Conservation (phyloP, 2,113 vertebrate species). For the Egretta garzetta region DNA sequence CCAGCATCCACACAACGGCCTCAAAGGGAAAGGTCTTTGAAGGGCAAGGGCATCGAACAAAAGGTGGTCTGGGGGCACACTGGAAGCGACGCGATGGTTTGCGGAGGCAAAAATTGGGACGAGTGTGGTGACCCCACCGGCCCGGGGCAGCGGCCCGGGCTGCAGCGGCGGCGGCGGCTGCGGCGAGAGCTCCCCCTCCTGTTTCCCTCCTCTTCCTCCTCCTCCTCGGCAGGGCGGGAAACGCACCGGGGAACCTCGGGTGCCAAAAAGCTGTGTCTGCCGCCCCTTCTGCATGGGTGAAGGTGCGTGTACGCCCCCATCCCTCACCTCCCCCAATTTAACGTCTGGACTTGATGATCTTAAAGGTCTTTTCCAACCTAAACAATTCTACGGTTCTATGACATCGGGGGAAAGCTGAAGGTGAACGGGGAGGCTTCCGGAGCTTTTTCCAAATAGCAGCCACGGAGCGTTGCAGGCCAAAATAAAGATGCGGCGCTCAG, state of each 20-base stretch:
- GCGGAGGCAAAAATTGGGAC: background rate
- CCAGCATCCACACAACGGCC: background rate
- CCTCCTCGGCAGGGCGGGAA: background rate
- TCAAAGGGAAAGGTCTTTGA: background rate
- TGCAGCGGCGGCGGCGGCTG: background rate
- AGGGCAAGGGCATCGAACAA: background rate
- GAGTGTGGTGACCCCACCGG: background rate
- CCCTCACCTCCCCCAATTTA: too few relatives aligned
- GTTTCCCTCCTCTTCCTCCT: background rate
- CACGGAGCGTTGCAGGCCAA: background rate
- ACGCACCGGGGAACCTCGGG: background rate
- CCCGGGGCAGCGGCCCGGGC: background rate
- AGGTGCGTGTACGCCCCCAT: too few relatives aligned
- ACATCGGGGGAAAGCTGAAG: background rate
- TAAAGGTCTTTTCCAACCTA: too few relatives aligned
- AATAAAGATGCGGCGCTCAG: background rate
- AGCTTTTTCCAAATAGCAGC: background rate
- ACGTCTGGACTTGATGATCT: too few relatives aligned
- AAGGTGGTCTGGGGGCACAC: background rate
- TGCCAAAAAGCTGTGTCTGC: background rate
- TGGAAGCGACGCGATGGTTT: background rate
- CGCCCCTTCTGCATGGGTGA: too few relatives aligned
- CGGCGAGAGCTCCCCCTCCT: constrained; percentile 61
- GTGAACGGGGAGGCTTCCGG: background rate
- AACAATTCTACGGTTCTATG: too few relatives aligned